Evolutionary conservation across 2,888 invertebrate genomes (phyloP), one percentile per base, ranked within the genome.

Genomic region (Blera fallax): DNA sequence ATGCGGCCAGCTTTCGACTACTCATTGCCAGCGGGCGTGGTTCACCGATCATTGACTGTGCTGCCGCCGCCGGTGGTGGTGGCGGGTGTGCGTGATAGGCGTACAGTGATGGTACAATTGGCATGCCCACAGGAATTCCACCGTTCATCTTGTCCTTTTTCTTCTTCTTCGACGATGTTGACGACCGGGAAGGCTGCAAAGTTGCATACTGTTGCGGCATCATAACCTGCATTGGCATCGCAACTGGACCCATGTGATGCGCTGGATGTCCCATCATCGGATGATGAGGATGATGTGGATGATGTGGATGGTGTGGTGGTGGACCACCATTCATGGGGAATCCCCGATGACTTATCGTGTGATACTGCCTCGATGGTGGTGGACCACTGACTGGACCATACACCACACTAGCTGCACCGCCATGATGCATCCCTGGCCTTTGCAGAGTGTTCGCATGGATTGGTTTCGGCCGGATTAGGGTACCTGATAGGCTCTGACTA

Each of bases 1-100:
- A 95, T 60, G 95, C 95, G 7, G 95, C 95, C 89, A 95, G 92
- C 90, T 95, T 94, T 85, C 94, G 93, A 88, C 91, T 94, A 83
- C 94, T 90, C 90, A 93, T 93, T 62, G 90, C 91, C 87, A 94
- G 90, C 0, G 94, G 94, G 0, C 94, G 91, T 6, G 93, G 92
- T 88, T 94, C 94, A 89, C 90, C 94, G 88, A 93, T 94, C 89
- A 93, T 94, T 88, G 94, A 95, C 90, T 94, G 95, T 10, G 90
- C 89, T 90, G 90, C 93, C 88, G 90, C 93, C 88, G 89, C 92
- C 16, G 93, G 91, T 32, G 93, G 90, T 2, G 89, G 89, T 21
- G 90, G 89, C 27, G 90, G 90, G 3, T 88, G 88, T 0, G 88
- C 87, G 89, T 90, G 94, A 89, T 91, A 92, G 76, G 93, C 93